Base-by-base conservation (phyloP, 2,888 invertebrate species). In the Myathropa florea region DNA sequence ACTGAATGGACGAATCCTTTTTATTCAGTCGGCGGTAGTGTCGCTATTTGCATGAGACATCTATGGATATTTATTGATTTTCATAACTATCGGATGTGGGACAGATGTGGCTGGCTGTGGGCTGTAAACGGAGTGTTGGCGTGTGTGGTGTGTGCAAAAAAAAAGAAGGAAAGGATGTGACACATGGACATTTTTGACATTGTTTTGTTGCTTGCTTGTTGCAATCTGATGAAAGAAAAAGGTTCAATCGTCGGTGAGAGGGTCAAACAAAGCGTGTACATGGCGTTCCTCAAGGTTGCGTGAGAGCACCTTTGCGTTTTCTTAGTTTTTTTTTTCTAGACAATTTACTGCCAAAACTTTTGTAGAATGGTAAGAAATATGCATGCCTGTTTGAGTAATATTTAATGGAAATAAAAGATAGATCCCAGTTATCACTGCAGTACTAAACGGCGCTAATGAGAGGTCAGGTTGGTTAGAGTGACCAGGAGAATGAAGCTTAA, bases 31-130 rank as follows among this genome's bases (percentile, higher is more conserved):
- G n/a, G n/a, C n/a, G n/a, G n/a, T n/a, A n/a, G 53, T n/a, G 53
- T 4, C 10, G 24, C 24, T 28, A 59, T 21, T 36, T 39, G 12
- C 18, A 60, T 71, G 39, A 18, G 46, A 71, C 39, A 60, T 24
- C 18, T 33, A 18, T 70, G 70, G 9, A 59, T 36, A 70, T 28
- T 57, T 70, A 57, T 59, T 36, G 70, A 70, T 60, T 71, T 33
- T 33, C 28, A 26, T 60, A 60, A 60, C n/a, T 21, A 46, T 18
- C 18, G 18, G 18, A n/a, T 57, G 57, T 57, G 57, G 57, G 57
- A 57, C n/a, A 68, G 68, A 68, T 59, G 68, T 26, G n/a, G 53
- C 14, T 4, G 14, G 14, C 3, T n/a, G 53, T 18, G 18, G 18
- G 4, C 12, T 55, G 55, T 55, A 9, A 14, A 4, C 23, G 21